Conservation (phyloP, 2,797 vertebrate species). For the Macroramphosus scolopax region DNA sequence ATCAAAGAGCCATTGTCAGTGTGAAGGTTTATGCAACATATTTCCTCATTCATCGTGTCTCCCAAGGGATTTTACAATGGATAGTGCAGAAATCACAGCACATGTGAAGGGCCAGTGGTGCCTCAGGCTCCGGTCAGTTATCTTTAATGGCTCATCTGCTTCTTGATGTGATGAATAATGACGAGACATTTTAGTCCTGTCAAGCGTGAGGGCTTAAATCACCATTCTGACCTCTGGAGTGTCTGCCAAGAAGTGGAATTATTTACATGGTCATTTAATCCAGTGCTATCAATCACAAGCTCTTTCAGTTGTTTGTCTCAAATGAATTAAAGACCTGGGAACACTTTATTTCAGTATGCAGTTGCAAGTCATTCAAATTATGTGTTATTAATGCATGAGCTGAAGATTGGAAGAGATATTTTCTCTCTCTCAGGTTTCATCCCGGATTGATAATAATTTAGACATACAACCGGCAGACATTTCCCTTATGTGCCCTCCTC, state of each 20-base stretch:
- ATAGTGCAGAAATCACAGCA: not conserved
- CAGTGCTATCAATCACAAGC: conserved; percentile 2
- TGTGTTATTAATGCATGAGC: too few relatives aligned
- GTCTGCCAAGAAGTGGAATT: conserved; percentile 15
- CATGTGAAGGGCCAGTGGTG: conserved; percentile 25
- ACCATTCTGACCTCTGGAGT: too few relatives aligned
- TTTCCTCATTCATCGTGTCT: conserved; percentile 12
- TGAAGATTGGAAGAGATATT: too few relatives aligned
- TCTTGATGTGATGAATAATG: conserved; percentile 58
- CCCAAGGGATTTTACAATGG: conserved; percentile 3
- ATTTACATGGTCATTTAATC: conserved; percentile 7
- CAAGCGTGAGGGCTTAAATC: conserved; percentile 31
- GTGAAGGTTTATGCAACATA: too few relatives aligned
- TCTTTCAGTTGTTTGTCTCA: not conserved
- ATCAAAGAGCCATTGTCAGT: conserved; percentile 1
- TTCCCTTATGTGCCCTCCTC: conserved; percentile 1
- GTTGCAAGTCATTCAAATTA: too few relatives aligned
- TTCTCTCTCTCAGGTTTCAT: not conserved
- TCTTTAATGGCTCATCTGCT: conserved; percentile 50
- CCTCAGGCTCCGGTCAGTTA: conserved; percentile 35
- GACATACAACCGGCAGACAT: conserved; percentile 6
- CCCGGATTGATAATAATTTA: conserved; percentile 3
- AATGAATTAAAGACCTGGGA: not conserved
- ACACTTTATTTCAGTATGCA: not conserved
- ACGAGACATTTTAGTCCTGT: conserved; percentile 41